Evolutionary conservation across 2,113 vertebrate genomes (phyloP).

Genomic region (Laticauda laticaudata): DNA sequence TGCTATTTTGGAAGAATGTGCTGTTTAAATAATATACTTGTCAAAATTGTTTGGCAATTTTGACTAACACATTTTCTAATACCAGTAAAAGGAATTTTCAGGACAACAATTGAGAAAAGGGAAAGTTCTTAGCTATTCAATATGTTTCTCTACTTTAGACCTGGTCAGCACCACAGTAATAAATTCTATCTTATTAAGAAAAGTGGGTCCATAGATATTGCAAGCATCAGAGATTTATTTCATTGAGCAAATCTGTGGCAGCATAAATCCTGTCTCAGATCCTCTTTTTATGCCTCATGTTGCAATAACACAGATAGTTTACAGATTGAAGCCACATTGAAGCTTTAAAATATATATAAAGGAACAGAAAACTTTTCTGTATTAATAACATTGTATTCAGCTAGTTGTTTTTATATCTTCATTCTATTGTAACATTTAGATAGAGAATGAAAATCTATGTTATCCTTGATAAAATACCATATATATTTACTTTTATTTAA

Average conservation of each 20-base stretch:
- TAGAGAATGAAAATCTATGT: not conserved
- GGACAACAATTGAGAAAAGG: not conserved
- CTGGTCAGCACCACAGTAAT: not conserved
- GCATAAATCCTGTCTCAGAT: not conserved
- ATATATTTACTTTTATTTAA: not conserved
- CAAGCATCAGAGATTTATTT: not conserved
- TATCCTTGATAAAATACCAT: not conserved
- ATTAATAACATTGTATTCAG: not conserved
- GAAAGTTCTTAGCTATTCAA: not conserved
- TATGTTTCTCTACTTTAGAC: not conserved
- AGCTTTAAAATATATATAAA: not conserved
- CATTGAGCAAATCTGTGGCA: conserved; percentile 3
- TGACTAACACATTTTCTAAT: not conserved
- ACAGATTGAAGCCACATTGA: not conserved
- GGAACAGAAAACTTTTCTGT: not conserved
- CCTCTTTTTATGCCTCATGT: not conserved
- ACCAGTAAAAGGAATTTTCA: not conserved
- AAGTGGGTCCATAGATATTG: not conserved
- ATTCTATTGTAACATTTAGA: not conserved
- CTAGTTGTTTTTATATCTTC: not conserved
- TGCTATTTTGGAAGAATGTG: not conserved
- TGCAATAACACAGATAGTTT: conserved; percentile 2
- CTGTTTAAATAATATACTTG: not conserved
- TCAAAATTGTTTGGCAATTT: not conserved
- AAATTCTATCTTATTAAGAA: not conserved